These are phyloP conservation scores for Drosophila triauraria DNA, from an alignment of 1,140 invertebrate species.

Conservation along the genomic window DNA sequence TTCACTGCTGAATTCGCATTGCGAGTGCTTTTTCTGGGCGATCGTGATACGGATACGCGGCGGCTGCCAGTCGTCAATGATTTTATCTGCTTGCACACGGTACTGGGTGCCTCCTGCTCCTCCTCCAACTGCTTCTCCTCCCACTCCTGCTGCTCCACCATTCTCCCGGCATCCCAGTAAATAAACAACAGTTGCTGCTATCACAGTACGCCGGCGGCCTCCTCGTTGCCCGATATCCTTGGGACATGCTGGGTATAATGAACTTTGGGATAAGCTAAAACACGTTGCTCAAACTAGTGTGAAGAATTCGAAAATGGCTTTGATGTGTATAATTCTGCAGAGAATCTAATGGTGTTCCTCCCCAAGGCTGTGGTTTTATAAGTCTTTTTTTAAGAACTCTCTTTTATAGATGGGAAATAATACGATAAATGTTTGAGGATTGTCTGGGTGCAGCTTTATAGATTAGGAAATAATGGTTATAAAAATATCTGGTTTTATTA, in stretches of 20 bases:
- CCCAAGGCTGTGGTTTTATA: neutral
- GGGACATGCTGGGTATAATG: constrained; percentile 37
- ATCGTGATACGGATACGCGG: constrained; percentile 67
- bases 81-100: constrained; percentile 63
- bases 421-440: neutral
- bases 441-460: neutral
- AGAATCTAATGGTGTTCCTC: constrained; percentile 16
- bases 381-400: neutral
- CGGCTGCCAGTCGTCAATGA: constrained; percentile 60
- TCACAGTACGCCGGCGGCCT: constrained; percentile 32
- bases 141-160: constrained; percentile 6
- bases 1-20: constrained; percentile 10
- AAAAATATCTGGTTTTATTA: neutral
- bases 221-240: constrained; percentile 37
- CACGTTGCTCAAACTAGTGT: neutral
- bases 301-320: constrained; percentile 33
- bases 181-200: constrained; percentile 55
- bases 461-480: neutral
- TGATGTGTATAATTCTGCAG: constrained; percentile 21
- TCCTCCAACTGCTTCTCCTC: neutral
- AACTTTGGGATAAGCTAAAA: constrained; percentile 13
- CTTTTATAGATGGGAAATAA: neutral
- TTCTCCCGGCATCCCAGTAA: constrained; percentile 24
- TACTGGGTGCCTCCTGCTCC: constrained; percentile 18
- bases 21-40: constrained; percentile 35